Conservation (phyloP, 1,140 invertebrate genomes). For the Drosophila parabipectinata region DNA sequence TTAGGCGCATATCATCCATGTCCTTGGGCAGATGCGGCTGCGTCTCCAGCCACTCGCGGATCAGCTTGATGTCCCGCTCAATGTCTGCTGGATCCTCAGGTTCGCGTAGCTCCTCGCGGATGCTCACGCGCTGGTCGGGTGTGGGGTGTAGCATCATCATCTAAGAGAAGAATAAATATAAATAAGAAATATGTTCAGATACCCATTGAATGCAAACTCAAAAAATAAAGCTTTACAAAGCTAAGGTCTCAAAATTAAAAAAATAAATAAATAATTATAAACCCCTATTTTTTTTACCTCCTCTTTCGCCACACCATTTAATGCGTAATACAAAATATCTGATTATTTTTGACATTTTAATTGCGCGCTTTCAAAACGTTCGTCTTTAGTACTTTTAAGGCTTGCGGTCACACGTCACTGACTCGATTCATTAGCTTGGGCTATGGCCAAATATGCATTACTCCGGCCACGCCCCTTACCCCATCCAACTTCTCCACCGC, state of each 20-base stretch:
- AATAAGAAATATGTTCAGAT: no score
- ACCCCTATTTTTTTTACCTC: conserved; percentile 5
- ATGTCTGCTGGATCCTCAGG: conserved; percentile 86
- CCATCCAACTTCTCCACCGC: neutral
- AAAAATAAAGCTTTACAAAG: neutral
- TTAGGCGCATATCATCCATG: conserved; percentile 88
- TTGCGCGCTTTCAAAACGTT: conserved; percentile 55
- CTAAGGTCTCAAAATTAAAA: neutral
- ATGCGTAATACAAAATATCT: conserved; percentile 25
- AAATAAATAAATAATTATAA: conserved; percentile 9
- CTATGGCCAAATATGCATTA: conserved; percentile 51
- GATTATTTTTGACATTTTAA: conserved; percentile 66
- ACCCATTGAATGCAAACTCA: neutral
- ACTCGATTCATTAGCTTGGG: conserved; percentile 61
- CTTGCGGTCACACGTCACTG: conserved; percentile 69
- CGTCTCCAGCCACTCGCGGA: conserved; percentile 89
- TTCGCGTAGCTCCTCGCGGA: conserved; percentile 91
- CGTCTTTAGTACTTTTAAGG: conserved; percentile 18
- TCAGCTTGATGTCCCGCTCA: conserved; percentile 87
- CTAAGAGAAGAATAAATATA: conserved; percentile 45
- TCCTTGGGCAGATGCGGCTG: conserved; percentile 89
- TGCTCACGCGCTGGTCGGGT: conserved; percentile 89
- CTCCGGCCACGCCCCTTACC: conserved; percentile 9
- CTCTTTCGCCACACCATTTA: conserved; percentile 34
- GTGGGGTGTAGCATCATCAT: conserved; percentile 91